Conservation (phyloP, 2,888 invertebrate species). For the Lamellibrachia columna region DNA sequence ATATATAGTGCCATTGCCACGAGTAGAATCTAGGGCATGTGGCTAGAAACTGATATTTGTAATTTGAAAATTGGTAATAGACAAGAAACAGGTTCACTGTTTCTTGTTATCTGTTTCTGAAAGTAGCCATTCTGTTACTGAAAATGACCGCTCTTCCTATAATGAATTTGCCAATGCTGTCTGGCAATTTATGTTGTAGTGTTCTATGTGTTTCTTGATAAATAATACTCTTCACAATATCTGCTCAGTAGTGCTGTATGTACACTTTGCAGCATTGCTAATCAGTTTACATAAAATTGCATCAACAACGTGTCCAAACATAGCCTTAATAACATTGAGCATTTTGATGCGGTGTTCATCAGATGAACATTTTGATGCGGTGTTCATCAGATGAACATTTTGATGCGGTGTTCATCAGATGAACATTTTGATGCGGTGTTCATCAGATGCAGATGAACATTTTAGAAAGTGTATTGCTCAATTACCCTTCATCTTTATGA, state of each 20-base stretch:
- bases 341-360: not conserved
- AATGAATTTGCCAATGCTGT: not conserved
- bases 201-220: not conserved
- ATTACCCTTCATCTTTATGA: not conserved
- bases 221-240: not conserved
- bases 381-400: not conserved
- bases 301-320: not conserved
- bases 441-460: not conserved
- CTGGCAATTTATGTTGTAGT: not conserved
- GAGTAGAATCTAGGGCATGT: not conserved
- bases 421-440: not conserved
- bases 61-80: not conserved
- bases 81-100: not conserved
- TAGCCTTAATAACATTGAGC: not conserved
- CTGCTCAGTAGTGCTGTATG: not conserved
- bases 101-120: not conserved
- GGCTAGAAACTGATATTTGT: not conserved
- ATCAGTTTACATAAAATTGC: not conserved
- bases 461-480: not conserved
- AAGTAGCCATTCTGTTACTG: not conserved
- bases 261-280: too few species aligned
- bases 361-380: not conserved
- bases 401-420: not conserved
- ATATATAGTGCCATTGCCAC: constrained; percentile 4
- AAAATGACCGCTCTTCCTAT: not conserved